phyloP scores from a whole-genome alignment of 30 jellyfish, hydroid and myxozoan species.

The Morbakka virulenta region DNA sequence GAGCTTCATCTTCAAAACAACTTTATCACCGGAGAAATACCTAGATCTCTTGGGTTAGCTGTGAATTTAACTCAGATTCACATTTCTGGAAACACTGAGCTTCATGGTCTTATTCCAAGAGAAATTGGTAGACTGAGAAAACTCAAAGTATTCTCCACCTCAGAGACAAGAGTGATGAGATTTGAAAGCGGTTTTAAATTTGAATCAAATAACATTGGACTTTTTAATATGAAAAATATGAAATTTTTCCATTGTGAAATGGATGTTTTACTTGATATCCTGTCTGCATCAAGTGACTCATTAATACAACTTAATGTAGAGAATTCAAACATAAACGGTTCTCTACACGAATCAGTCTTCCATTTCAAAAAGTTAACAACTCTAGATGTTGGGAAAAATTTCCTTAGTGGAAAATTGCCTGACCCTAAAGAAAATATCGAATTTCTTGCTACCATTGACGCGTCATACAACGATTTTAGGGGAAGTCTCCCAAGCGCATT shows the following conservation, averaged over 20 bases:
- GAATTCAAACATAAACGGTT: constrained; percentile 33
- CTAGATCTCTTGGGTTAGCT: constrained; percentile 39
- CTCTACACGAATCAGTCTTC: constrained; percentile 5
- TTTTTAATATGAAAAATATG: constrained; percentile 21
- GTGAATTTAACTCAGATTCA: background rate
- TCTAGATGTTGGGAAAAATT: constrained; percentile 24
- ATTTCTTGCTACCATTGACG: constrained; percentile 20
- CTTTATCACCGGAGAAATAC: constrained; percentile 16
- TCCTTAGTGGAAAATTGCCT: constrained; percentile 19
- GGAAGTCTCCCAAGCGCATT: constrained; percentile 33
- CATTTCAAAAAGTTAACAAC: constrained; percentile 3
- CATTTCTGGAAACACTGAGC: constrained; percentile 23
- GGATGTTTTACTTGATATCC: background rate
- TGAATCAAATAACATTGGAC: background rate
- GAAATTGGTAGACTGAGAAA: constrained; percentile 3
- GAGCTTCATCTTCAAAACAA: constrained; percentile 42
- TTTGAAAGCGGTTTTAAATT: constrained; percentile 4
- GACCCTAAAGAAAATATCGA: constrained; percentile 24
- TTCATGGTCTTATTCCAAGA: constrained; percentile 23
- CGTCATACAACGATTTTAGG: constrained; percentile 11
- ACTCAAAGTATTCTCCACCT: constrained; percentile 20
- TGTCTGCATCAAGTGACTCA: background rate
- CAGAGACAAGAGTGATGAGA: constrained; percentile 20
- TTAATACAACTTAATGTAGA: constrained; percentile 35
- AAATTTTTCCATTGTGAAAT: background rate